Percentiles rank a stretch among this genome's conserved stretches.
phyloP scores from a whole-genome alignment of 1,140 invertebrate species.

The Chrysomallon squamiferum region DNA sequence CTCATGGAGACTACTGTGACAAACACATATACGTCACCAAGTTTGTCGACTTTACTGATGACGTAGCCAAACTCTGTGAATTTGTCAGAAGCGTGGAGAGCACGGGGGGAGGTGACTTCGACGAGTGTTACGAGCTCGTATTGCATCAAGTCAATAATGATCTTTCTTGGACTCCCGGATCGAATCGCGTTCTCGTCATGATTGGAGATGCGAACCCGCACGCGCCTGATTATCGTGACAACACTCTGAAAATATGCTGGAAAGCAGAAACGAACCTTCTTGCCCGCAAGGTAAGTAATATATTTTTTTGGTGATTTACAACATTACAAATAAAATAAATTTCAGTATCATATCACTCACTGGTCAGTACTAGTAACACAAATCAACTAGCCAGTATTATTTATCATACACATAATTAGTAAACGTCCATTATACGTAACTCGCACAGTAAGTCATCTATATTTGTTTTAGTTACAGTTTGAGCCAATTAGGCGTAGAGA shows the following conservation, averaged over 20 bases:
- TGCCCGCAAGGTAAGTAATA: slow-evolving; percentile 11
- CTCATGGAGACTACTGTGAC: too few relatives aligned
- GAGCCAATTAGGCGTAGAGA: too few relatives aligned
- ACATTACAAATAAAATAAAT: neutral
- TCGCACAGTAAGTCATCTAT: too few relatives aligned
- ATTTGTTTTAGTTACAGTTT: too few relatives aligned
- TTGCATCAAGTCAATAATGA: slow-evolving; percentile 39
- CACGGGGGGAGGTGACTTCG: slow-evolving; percentile 37
- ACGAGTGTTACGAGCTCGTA: slow-evolving; percentile 53
- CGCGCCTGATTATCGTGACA: slow-evolving; percentile 25
- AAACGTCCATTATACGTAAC: too few relatives aligned
- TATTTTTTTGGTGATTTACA: neutral
- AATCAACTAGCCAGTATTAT: neutral
- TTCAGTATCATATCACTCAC: neutral
- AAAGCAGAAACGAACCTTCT: slow-evolving; percentile 30
- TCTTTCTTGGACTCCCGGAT: slow-evolving; percentile 51
- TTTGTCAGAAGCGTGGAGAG: slow-evolving; percentile 34
- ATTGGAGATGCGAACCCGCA: slow-evolving; percentile 54
- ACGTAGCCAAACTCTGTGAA: slow-evolving; percentile 26
- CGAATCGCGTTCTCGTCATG: slow-evolving; percentile 45
- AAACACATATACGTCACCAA: too few relatives aligned
- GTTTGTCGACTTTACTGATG: slow-evolving; percentile 37
- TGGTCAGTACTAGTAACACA: neutral
- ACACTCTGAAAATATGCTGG: slow-evolving; percentile 43
- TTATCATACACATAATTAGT: too few relatives aligned